Evolutionary conservation across 1,140 invertebrate genomes (phyloP).

Genomic region (Anadara kagoshimensis): DNA sequence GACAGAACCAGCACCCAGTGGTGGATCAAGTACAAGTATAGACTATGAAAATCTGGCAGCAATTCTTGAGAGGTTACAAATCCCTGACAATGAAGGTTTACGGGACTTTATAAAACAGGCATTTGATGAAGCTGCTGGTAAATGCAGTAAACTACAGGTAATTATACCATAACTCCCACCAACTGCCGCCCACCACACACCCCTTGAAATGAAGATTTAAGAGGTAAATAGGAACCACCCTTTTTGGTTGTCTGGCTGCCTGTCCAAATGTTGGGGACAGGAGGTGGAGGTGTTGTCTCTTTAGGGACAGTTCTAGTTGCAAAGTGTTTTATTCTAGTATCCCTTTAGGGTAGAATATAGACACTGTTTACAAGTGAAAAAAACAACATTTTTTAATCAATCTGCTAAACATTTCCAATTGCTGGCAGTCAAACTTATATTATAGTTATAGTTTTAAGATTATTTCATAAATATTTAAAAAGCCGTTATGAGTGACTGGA

Average conservation of each 20-base stretch:
- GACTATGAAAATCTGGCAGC: slow-evolving; percentile 9
- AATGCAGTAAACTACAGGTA: background rate
- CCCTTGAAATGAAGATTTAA: too few relatives aligned
- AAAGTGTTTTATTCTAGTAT: background rate
- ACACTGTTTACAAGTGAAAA: background rate
- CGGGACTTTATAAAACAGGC: slow-evolving; percentile 14
- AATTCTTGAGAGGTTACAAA: slow-evolving; percentile 13
- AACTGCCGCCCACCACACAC: too few relatives aligned
- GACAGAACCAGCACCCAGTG: background rate
- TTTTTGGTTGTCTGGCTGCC: too few relatives aligned
- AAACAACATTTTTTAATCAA: too few relatives aligned
- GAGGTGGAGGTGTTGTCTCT: too few relatives aligned
- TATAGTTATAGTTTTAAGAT: too few relatives aligned
- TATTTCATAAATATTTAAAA: too few relatives aligned
- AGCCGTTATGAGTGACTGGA: too few relatives aligned
- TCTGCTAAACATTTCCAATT: background rate
- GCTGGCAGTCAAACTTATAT: background rate
- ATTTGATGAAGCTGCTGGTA: background rate
- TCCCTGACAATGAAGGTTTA: slow-evolving; percentile 30
- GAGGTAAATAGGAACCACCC: too few relatives aligned
- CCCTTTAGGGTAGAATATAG: background rate
- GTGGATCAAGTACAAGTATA: slow-evolving; percentile 5
- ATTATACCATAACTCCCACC: background rate
- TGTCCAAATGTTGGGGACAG: too few relatives aligned
- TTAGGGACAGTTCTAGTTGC: too few relatives aligned